Base-by-base conservation (phyloP, 2,113 vertebrate species). In the Hemiprocne comata region DNA sequence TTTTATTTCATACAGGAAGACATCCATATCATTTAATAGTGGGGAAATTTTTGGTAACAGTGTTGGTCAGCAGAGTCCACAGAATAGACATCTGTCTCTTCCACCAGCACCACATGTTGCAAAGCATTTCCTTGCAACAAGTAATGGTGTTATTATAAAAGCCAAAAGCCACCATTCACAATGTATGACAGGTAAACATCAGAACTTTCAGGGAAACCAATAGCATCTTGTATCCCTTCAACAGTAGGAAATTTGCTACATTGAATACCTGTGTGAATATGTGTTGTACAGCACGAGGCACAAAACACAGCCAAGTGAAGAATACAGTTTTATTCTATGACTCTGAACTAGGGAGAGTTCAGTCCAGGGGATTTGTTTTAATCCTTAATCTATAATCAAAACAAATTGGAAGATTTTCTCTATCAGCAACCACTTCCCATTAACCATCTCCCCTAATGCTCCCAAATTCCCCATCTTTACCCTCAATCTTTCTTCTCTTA, bases 1-100 rank as follows among this genome's bases (percentile, higher is more conserved):
- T 6, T 74, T 89, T 77, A 17, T 71, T 78, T 87, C 29, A 31
- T 12, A 50, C 2, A 62, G 10, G 21, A 83, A 34, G 10, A 51
- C 5, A 53, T 33, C 3, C 3, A 24, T 1, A 6, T 25, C 15
- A 11, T 42, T 5, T 15, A 61, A n/a, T 4, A 21, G 1, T 19
- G 10, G 17, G 17, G 6, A 73, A 34, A 8, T 48, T 66, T 3
- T 53, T 58, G 11, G 4, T 33, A 60, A 36, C 14, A 11, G 23
- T 15, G 86, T 69, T 42, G 15, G 28, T 70, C 25, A 34, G 13
- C 12, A n/a, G 8, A 50, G 31, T 60, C 28, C 31, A 24, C 23
- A 51, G 44, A 88, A 46, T 1, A 64, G 26, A 23, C 6, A 54
- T 40, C 10, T 31, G 6, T 61, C 15, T 62, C 31, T 71, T 20